These are phyloP conservation scores for Chironomus riparius DNA, from an alignment of 2,888 invertebrate genomes.

Conservation along the genomic window DNA sequence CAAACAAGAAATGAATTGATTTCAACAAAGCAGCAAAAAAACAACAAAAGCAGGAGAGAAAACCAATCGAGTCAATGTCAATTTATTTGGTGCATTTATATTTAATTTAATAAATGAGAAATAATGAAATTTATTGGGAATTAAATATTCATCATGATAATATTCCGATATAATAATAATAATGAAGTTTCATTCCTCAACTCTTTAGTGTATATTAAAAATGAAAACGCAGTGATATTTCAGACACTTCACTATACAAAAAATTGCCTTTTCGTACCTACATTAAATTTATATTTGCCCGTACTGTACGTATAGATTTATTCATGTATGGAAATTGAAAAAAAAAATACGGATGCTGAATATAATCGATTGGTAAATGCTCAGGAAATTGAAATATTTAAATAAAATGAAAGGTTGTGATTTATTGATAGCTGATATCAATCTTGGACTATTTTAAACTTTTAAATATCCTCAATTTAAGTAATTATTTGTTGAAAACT, in stretches of 20 bases:
- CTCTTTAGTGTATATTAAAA: neutral
- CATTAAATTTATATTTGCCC: too few species aligned
- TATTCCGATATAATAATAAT: neutral
- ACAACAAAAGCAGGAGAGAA: neutral
- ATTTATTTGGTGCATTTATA: neutral
- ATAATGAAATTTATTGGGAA: conserved; percentile 7
- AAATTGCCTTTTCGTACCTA: too few species aligned
- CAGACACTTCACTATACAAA: neutral
- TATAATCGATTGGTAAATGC: conserved; percentile 9
- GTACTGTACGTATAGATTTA: neutral
- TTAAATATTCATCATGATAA: neutral
- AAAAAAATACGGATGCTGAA: neutral
- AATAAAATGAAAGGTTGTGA: neutral
- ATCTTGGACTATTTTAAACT: too few species aligned
- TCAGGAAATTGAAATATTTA: conserved; percentile 8
- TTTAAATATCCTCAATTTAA: too few species aligned
- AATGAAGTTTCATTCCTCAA: conserved; percentile 1
- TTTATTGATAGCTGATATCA: neutral
- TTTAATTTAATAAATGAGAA: conserved; percentile 7
- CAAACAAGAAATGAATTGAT: too few species aligned
- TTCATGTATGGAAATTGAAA: conserved; percentile 1
- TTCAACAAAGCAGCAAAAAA: too few species aligned
- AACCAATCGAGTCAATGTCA: neutral
- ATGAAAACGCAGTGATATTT: neutral
- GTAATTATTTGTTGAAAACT: too few species aligned